Conservation (phyloP, 2,888 invertebrate genomes). For the Agrochola circellaris region DNA sequence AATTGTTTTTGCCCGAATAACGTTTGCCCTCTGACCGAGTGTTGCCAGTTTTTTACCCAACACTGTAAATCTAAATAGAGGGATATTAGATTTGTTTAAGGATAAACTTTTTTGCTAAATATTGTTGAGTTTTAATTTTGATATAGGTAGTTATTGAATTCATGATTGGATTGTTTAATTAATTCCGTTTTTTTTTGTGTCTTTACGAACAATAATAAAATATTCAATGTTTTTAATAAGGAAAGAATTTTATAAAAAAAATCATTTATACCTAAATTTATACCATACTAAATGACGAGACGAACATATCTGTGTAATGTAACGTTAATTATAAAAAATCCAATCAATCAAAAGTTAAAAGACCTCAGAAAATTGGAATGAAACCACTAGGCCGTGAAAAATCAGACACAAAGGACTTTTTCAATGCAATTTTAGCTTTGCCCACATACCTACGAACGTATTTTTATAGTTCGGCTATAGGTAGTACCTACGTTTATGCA, state of each 20-base stretch:
- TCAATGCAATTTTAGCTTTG: background rate
- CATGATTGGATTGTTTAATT: constrained; percentile 5
- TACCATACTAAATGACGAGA: background rate
- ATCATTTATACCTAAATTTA: too few relatives aligned
- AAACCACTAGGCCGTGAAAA: background rate
- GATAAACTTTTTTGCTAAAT: constrained; percentile 39
- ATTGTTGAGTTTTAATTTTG: constrained; percentile 31
- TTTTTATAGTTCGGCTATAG: background rate
- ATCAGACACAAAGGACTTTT: constrained; percentile 12
- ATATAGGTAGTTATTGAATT: background rate
- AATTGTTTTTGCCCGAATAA: constrained; percentile 81
- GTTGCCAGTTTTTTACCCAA: constrained; percentile 62
- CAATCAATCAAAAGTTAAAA: background rate
- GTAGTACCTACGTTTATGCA: background rate
- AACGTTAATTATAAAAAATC: background rate
- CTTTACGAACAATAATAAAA: too few relatives aligned
- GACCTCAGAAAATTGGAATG: background rate
- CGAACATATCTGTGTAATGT: background rate
- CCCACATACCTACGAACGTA: background rate
- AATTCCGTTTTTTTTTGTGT: background rate
- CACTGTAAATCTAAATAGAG: constrained; percentile 65
- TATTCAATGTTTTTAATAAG: background rate
- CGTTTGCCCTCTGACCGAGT: constrained; percentile 75
- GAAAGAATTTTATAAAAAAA: too few relatives aligned
- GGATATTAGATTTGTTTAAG: constrained; percentile 63